A percentile compares a stretch with the other conserved stretches of the same genome.
These are phyloP conservation scores for Clanis bilineata DNA, from an alignment of 2,888 invertebrate genomes.

Conservation along the genomic window DNA sequence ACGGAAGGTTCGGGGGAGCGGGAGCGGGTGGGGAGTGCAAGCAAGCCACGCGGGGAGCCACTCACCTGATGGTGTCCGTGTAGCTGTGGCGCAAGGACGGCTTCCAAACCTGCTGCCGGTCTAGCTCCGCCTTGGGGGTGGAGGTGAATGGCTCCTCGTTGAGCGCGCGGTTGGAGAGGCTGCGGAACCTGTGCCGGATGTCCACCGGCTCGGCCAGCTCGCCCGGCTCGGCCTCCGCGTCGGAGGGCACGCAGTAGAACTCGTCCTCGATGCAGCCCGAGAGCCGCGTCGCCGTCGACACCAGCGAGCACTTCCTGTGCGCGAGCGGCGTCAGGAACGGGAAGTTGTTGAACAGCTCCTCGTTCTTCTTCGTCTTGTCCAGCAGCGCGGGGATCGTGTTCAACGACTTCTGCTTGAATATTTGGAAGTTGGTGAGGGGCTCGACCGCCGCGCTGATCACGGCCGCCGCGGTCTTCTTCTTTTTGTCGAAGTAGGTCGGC, in stretches of 20 bases:
- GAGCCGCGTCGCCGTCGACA: conserved; percentile 56
- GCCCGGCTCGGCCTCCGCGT: conserved; percentile 50
- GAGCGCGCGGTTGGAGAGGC: conserved; percentile 52
- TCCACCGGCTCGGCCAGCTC: conserved; percentile 51
- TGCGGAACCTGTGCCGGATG: conserved; percentile 54
- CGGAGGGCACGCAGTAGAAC: conserved; percentile 70
- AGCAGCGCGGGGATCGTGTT: conserved; percentile 71
- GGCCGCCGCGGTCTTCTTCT: conserved; percentile 57
- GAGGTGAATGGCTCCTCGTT: conserved; percentile 50
- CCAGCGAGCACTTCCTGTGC: conserved; percentile 72
- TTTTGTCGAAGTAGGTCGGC: conserved; percentile 76
- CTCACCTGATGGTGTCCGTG: conserved; percentile 64
- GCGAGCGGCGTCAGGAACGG: conserved; percentile 83
- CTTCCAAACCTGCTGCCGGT: conserved; percentile 21
- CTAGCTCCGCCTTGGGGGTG: conserved; percentile 49
- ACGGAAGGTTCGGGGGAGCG: conserved; percentile 5
- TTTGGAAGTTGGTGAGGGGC: conserved; percentile 71
- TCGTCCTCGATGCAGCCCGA: conserved; percentile 75
- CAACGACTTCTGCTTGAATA: conserved; percentile 75
- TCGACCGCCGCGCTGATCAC: conserved; percentile 55
- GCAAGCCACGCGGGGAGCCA: conserved; percentile 36
- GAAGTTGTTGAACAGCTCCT: conserved; percentile 79
- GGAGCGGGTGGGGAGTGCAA: conserved; percentile 24
- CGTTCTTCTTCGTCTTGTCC: conserved; percentile 56
- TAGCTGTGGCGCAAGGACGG: conserved; percentile 60